Percentiles rank a stretch among this genome's conserved stretches.
phyloP scores from a whole-genome alignment of 2,113 vertebrate species.

The Chionodraco myersi region DNA sequence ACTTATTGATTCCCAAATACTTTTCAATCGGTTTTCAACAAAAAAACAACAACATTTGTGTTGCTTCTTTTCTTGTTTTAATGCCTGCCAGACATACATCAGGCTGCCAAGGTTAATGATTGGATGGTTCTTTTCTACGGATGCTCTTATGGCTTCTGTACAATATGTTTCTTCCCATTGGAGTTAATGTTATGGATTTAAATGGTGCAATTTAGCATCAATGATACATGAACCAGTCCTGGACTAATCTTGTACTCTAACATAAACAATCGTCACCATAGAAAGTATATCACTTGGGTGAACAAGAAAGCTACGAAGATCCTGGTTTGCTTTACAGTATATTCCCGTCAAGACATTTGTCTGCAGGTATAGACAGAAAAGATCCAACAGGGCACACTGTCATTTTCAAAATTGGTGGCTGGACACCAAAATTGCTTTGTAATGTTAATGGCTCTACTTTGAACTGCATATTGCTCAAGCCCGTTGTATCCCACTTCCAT shows the following conservation, averaged over 20 bases:
- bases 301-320: neutral
- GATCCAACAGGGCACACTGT: neutral
- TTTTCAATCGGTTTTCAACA: neutral
- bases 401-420: neutral
- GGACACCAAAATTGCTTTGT: neutral
- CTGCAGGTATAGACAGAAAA: neutral
- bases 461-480: neutral
- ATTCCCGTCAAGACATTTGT: neutral
- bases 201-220: neutral
- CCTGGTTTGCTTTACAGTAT: neutral
- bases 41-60: neutral
- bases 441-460: slow-evolving; percentile 7
- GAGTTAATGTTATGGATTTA: neutral
- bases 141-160: neutral
- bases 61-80: neutral
- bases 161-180: neutral
- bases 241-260: neutral
- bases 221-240: neutral
- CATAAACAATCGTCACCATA: neutral
- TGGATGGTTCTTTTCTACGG: neutral
- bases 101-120: neutral
- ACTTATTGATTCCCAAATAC: neutral
- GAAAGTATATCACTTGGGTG: neutral
- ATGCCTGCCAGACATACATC: neutral
- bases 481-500: neutral